Percentiles rank a stretch among this genome's conserved stretches.
phyloP scores from a whole-genome alignment of 53 echinoderm and acorn worm genomes.

The Actinopyga echinites region DNA sequence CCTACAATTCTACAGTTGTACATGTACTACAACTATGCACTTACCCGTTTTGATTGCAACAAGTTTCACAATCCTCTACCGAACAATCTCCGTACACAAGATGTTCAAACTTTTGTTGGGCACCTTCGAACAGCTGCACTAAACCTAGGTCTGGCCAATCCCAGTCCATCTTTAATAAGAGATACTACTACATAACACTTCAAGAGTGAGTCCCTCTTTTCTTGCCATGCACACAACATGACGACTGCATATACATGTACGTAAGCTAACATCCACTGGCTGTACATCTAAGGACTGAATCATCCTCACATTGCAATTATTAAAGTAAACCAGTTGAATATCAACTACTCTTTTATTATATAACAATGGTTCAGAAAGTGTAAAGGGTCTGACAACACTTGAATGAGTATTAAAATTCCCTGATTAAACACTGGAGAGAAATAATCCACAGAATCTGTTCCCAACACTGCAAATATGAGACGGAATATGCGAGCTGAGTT shows the following conservation, averaged over 20 bases:
- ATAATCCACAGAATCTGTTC: background rate
- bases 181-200: background rate
- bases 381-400: background rate
- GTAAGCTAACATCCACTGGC: background rate
- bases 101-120: constrained; percentile 38
- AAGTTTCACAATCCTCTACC: background rate
- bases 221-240: background rate
- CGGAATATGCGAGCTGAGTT: background rate
- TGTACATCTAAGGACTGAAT: background rate
- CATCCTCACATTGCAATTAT: background rate
- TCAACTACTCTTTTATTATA: background rate
- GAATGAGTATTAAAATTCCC: background rate
- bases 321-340: constrained; percentile 4
- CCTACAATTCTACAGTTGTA: too few relatives aligned
- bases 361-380: background rate
- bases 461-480: background rate
- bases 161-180: constrained; percentile 28
- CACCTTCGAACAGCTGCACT: constrained; percentile 12
- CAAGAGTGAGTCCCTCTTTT: background rate
- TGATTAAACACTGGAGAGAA: background rate
- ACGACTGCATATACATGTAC: too few relatives aligned
- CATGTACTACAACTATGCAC: background rate
- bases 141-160: constrained; percentile 37
- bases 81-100: constrained; percentile 33
- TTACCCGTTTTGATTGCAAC: constrained; percentile 29